phyloP scores from a whole-genome alignment of 1,140 invertebrate species.

The Thaumetopoea pityocampa region DNA sequence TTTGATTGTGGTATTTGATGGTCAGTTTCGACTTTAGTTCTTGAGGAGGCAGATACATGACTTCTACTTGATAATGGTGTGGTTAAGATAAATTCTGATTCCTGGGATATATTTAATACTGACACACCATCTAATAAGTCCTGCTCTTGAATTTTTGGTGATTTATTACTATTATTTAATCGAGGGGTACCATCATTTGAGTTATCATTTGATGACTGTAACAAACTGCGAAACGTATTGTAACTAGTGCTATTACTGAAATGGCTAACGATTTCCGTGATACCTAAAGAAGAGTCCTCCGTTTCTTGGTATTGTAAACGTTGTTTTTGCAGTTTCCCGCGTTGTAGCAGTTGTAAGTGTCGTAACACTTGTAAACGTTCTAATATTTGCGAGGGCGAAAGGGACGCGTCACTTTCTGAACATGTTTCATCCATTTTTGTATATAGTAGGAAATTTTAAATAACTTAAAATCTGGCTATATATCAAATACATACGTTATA shows the following conservation, averaged over 20 bases:
- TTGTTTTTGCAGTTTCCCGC: conserved; percentile 62
- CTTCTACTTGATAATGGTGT: conserved; percentile 40
- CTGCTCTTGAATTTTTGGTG: conserved; percentile 29
- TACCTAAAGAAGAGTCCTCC: conserved; percentile 45
- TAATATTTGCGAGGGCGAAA: conserved; percentile 63
- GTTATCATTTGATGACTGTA: conserved; percentile 39
- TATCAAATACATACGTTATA: not conserved
- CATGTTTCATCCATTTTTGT: conserved; percentile 51
- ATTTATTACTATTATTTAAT: conserved; percentile 15
- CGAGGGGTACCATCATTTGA: conserved; percentile 30
- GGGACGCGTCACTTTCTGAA: conserved; percentile 55
- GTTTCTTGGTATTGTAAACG: conserved; percentile 45
- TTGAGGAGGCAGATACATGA: conserved; percentile 9
- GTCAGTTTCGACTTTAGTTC: not conserved
- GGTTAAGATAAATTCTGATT: conserved; percentile 51
- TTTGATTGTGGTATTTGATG: conserved; percentile 15
- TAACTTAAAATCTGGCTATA: not conserved
- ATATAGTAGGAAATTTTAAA: not conserved
- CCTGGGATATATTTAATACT: conserved; percentile 56
- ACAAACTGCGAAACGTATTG: conserved; percentile 58
- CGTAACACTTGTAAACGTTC: conserved; percentile 56
- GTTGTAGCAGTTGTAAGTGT: conserved; percentile 56
- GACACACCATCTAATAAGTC: conserved; percentile 61
- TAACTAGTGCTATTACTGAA: conserved; percentile 64
- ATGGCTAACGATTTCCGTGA: conserved; percentile 65